Base-by-base conservation (phyloP, 2,113 vertebrate genomes). In the Brevimyrus niger region DNA sequence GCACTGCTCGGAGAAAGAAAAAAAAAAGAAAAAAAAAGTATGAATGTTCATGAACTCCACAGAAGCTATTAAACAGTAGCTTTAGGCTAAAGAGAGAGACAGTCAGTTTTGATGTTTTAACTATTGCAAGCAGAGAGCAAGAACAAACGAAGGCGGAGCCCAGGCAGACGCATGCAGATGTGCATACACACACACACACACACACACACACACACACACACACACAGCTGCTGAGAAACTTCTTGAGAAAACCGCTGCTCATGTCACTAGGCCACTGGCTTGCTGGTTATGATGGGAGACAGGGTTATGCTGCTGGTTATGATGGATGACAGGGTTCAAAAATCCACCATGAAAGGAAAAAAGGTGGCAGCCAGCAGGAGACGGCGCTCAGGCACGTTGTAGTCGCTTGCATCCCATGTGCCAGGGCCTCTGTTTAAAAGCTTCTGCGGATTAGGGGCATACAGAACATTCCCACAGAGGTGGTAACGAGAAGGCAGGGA, bases 21-120 rank as follows among this genome's bases (percentile, higher is more conserved):
- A n/a, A 42, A 42, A 42, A 42, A 42, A 42, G 42, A 87, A 88
- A 90, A 91, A 89, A 87, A 92, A 92, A 92, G 47, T 89, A 91
- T 94, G 95, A 94, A 95, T 95, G 92, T 93, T 94, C 93, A 96
- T 95, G 95, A 96, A 95, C 92, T 95, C 91, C 92, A 94, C 91
- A 92, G 93, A 91, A 94, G 93, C 96, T 94, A 96, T 96, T 96
- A 95, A 96, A 95, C 94, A 94, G 94, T 92, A 94, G 95, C 95
- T 97, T 94, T 92, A 95, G 96, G 95, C 95, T 93, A 96, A 76
- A 76, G 35, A 94, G 94, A 93, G 93, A 93, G 92, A 94, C 91
- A 94, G 93, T 92, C 90, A 51, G 94, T 94, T 94, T 94, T 96
- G 95, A 96, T 95, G 95, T 96, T 96, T 95, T 94, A 96, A 95